Conservation (phyloP, 2,888 invertebrate genomes). For the Amphipoea lucens region DNA sequence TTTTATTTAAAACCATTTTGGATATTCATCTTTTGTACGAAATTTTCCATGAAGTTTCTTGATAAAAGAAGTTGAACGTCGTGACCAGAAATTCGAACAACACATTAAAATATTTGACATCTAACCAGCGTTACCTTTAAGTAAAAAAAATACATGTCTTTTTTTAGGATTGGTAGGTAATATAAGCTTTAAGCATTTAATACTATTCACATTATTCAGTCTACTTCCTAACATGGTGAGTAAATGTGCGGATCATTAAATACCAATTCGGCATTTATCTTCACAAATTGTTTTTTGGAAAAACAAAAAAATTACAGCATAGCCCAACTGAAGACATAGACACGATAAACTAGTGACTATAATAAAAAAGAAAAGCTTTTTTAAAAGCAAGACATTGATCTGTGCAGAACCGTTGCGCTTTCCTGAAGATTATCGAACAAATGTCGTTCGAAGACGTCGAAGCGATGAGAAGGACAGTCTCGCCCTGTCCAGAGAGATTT, state of each 20-base stretch:
- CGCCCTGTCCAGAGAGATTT: conserved; percentile 88
- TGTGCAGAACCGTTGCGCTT: conserved; percentile 85
- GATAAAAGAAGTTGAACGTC: conserved; percentile 29
- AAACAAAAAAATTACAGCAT: not conserved
- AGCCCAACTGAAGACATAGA: conserved; percentile 8
- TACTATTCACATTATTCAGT: not conserved
- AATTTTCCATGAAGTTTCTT: conserved; percentile 34
- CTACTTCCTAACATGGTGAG: not conserved
- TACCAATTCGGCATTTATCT: not conserved
- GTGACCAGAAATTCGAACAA: conserved; percentile 36
- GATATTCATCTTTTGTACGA: conserved; percentile 38
- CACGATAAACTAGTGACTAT: not conserved
- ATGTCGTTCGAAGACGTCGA: conserved; percentile 82
- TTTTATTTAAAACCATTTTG: conserved; percentile 44
- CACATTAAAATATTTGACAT: conserved; percentile 17
- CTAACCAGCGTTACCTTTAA: not conserved
- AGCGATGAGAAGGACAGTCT: conserved; percentile 87
- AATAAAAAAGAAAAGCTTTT: conserved; percentile 37
- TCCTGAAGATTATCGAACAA: conserved; percentile 82
- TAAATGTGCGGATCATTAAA: not conserved
- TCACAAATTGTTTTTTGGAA: not conserved
- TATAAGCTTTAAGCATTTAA: not conserved
- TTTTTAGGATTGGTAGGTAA: not conserved
- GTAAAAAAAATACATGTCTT: not conserved
- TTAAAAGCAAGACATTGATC: conserved; percentile 63